Evolutionary conservation across 2,797 vertebrate species (phyloP).

Genomic region (Lutjanus argentimaculatus): DNA sequence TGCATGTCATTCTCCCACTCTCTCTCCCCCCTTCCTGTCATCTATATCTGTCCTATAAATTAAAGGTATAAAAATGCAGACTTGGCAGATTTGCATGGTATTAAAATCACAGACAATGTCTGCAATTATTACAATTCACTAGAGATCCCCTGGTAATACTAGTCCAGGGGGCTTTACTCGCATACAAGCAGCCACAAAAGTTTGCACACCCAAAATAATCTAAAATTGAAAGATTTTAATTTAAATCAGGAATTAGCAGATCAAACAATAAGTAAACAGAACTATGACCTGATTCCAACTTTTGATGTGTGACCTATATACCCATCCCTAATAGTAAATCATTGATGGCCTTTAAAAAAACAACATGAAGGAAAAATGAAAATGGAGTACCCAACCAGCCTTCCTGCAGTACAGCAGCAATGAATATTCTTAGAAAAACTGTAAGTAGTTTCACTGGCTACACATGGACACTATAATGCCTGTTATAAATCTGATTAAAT

Average conservation of each 20-base stretch:
- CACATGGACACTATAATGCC: slow-evolving; percentile 5
- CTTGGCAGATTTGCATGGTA: no score
- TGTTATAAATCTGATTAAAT: slow-evolving; percentile 10
- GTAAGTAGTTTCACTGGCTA: neutral
- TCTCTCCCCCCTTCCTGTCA: no score
- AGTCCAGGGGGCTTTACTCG: neutral
- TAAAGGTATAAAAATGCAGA: no score
- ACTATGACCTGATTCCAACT: neutral
- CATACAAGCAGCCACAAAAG: neutral
- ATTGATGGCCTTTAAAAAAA: neutral
- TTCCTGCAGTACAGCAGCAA: slow-evolving; percentile 15
- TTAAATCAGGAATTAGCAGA: neutral
- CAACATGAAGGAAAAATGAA: neutral
- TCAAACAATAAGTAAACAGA: neutral
- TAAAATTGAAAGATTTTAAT: neutral
- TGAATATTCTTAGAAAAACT: neutral
- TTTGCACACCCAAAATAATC: neutral
- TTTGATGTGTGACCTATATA: neutral
- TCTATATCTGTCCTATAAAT: no score
- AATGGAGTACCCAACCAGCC: slow-evolving; percentile 3
- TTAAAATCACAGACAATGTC: no score
- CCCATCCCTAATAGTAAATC: neutral
- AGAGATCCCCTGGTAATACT: no score
- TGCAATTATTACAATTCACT: no score
- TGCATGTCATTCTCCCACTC: no score